A percentile compares a stretch with the other conserved stretches of the same genome.
Conservation (phyloP, 2,888 invertebrate genomes). For the Petrolisthes cinctipes region DNA sequence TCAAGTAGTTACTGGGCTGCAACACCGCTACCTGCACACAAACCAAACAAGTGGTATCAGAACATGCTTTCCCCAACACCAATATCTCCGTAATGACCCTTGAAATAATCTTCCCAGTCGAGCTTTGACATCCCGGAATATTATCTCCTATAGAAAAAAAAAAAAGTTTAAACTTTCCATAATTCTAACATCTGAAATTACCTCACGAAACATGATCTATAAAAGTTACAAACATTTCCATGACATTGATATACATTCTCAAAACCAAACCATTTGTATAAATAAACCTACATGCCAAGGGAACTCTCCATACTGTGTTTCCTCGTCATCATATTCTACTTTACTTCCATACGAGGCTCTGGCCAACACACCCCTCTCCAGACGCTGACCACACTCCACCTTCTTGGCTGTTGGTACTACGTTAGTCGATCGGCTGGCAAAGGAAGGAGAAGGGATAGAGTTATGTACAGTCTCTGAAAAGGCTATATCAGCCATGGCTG, state of each 20-base stretch:
- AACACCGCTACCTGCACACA: slow-evolving; percentile 31
- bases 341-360: not conserved
- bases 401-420: slow-evolving; percentile 33
- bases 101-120: too few relatives aligned
- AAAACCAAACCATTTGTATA: not conserved
- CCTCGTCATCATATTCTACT: slow-evolving; percentile 23
- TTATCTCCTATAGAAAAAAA: too few relatives aligned
- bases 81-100: too few relatives aligned
- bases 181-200: too few relatives aligned
- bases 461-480: too few relatives aligned
- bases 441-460: too few relatives aligned
- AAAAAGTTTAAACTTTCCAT: too few relatives aligned
- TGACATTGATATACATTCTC: not conserved
- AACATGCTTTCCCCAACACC: too few relatives aligned
- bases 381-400: slow-evolving; percentile 43
- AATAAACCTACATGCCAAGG: slow-evolving; percentile 54
- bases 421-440: slow-evolving; percentile 35
- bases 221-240: not conserved
- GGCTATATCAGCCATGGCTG: too few relatives aligned
- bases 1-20: slow-evolving; percentile 19
- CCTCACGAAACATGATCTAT: not conserved
- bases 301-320: slow-evolving; percentile 56
- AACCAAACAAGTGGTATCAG: too few relatives aligned
- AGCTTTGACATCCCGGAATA: too few relatives aligned
- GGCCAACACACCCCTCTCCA: slow-evolving; percentile 52